Conservation (phyloP, 2,797 vertebrate genomes). For the Neosilurus mollespiculum region DNA sequence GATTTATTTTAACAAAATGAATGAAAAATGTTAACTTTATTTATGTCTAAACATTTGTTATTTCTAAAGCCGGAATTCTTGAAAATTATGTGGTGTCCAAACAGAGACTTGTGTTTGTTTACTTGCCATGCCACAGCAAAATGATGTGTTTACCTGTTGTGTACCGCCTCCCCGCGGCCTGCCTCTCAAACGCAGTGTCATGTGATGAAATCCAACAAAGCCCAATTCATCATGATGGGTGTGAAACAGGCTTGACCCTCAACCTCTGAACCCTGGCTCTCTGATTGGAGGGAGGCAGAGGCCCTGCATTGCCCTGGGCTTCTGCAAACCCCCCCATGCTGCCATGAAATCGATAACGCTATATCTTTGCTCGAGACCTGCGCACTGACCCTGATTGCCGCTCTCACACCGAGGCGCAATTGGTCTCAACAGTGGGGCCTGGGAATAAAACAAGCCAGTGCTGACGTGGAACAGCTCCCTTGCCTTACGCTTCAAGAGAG, state of each 20-base stretch:
- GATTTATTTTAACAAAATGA: no score
- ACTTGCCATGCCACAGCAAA: slow-evolving; percentile 28
- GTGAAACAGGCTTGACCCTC: slow-evolving; percentile 78
- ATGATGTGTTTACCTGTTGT: slow-evolving; percentile 58
- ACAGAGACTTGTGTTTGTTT: slow-evolving; percentile 36
- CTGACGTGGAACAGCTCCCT: slow-evolving; percentile 52
- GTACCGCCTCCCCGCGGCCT: slow-evolving; percentile 58
- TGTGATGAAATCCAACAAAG: slow-evolving; percentile 76
- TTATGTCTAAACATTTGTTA: no score
- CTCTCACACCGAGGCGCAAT: slow-evolving; percentile 84
- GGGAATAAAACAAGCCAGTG: slow-evolving; percentile 74
- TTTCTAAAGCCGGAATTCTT: not conserved
- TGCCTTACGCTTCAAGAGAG: slow-evolving; percentile 65
- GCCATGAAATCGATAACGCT: slow-evolving; percentile 88
- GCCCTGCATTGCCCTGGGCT: slow-evolving; percentile 68
- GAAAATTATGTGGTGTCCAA: not conserved
- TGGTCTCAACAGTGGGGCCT: slow-evolving; percentile 84
- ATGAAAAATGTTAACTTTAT: not conserved
- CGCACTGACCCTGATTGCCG: slow-evolving; percentile 84
- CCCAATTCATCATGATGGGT: slow-evolving; percentile 84
- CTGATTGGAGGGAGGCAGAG: slow-evolving; percentile 79
- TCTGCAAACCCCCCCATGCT: slow-evolving; percentile 59
- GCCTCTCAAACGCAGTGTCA: slow-evolving; percentile 57
- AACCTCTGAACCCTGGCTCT: slow-evolving; percentile 43
- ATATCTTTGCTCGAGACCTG: slow-evolving; percentile 88